phyloP scores from a whole-genome alignment of 1,140 invertebrate species.

The Drosophila pseudoobscura region DNA sequence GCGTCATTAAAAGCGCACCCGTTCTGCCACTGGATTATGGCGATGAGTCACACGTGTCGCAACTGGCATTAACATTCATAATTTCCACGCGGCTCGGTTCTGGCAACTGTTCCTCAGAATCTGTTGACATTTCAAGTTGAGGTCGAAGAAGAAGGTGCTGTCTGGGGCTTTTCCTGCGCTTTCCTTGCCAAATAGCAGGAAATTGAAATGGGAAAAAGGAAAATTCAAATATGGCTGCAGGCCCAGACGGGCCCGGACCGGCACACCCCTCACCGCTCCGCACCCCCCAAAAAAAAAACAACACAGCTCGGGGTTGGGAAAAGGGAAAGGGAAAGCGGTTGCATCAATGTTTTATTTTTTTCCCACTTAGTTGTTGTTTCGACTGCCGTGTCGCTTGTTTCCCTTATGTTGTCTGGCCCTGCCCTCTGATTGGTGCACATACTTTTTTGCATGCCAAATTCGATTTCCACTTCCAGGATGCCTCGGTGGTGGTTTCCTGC shows the following conservation, averaged over 20 bases:
- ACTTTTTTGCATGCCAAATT: slow-evolving; percentile 66
- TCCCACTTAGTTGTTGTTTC: slow-evolving; percentile 26
- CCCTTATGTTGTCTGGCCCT: slow-evolving; percentile 17
- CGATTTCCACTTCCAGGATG: slow-evolving; percentile 50
- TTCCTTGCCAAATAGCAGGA: slow-evolving; percentile 59
- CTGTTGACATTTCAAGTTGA: slow-evolving; percentile 65
- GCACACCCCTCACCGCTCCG: too few relatives aligned
- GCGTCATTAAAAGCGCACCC: slow-evolving; percentile 78
- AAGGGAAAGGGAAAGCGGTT: slow-evolving; percentile 40
- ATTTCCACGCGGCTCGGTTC: slow-evolving; percentile 55
- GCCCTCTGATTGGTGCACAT: slow-evolving; percentile 68
- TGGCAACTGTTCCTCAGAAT: slow-evolving; percentile 24
- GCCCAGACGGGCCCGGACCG: slow-evolving; percentile 21
- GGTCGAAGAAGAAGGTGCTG: slow-evolving; percentile 6
- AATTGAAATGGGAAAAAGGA: slow-evolving; percentile 72
- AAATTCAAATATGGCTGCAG: slow-evolving; percentile 78
- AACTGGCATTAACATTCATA: slow-evolving; percentile 71
- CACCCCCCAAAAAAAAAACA: too few relatives aligned
- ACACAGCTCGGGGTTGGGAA: neutral
- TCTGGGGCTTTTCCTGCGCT: slow-evolving; percentile 20
- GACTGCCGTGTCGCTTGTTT: slow-evolving; percentile 33
- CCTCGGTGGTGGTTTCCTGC: slow-evolving; percentile 38
- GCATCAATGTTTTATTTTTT: slow-evolving; percentile 29
- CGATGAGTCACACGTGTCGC: slow-evolving; percentile 72
- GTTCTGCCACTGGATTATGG: slow-evolving; percentile 39